These are phyloP conservation scores for Propithecus perrieri DNA, from an alignment of 2,797 vertebrate genomes.

Conservation along the genomic window DNA sequence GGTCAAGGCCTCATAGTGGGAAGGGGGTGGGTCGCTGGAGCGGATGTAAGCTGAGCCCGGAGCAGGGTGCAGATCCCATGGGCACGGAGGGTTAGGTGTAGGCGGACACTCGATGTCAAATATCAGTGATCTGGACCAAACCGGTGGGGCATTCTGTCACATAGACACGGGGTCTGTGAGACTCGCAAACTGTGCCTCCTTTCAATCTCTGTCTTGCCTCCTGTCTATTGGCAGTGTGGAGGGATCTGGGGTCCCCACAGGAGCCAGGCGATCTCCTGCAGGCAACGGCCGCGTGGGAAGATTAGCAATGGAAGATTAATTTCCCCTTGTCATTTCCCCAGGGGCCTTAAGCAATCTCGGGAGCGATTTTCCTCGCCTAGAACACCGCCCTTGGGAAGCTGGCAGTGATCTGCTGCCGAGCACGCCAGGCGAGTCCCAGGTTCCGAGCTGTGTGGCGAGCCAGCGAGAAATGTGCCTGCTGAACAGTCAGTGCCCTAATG, in stretches of 20 bases:
- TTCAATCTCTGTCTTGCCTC: neutral
- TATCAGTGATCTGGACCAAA: neutral
- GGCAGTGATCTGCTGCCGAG: constrained; percentile 71
- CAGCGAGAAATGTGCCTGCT: constrained; percentile 69
- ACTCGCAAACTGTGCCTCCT: neutral
- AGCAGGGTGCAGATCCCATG: neutral
- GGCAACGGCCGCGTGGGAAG: constrained; percentile 75
- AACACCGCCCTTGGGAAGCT: constrained; percentile 78
- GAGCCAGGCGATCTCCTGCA: constrained; percentile 54
- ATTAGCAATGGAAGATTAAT: constrained; percentile 86
- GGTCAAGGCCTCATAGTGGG: neutral
- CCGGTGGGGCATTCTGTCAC: neutral
- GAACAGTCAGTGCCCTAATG: constrained; percentile 46
- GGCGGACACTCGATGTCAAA: neutral
- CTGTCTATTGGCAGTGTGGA: neutral
- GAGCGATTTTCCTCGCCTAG: constrained; percentile 84
- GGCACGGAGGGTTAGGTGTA: neutral
- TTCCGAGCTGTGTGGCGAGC: constrained; percentile 72
- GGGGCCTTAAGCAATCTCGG: constrained; percentile 85
- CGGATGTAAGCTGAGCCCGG: neutral
- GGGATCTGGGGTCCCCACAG: neutral
- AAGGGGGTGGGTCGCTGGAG: neutral
- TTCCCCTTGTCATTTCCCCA: constrained; percentile 86
- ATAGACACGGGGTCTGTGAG: neutral
- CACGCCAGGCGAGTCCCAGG: constrained; percentile 63